Evolutionary conservation across 1,140 invertebrate species (phyloP).

Genomic region (Papilio aristodemus): DNA sequence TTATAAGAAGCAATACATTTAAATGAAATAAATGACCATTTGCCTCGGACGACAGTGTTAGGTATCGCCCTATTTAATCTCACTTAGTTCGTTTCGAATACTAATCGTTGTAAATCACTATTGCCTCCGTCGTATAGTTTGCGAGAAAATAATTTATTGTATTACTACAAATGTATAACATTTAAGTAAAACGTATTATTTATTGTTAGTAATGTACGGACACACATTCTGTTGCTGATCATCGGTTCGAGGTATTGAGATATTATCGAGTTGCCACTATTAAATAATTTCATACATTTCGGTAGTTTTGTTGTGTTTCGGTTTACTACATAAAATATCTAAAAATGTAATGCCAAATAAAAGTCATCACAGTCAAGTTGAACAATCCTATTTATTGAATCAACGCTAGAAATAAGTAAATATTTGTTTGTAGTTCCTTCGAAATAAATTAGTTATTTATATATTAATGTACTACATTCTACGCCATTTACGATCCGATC

Average conservation of each 20-base stretch:
- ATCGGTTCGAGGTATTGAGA: constrained; percentile 3
- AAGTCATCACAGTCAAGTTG: neutral
- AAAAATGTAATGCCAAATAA: constrained; percentile 2
- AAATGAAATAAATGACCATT: no score
- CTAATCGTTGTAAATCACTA: constrained; percentile 28
- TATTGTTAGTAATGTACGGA: constrained; percentile 24
- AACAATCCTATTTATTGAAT: constrained; percentile 24
- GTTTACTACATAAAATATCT: neutral
- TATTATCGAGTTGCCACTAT: neutral
- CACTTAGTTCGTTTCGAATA: constrained; percentile 32
- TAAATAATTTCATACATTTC: constrained; percentile 7
- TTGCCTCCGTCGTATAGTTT: constrained; percentile 14
- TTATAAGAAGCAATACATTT: no score
- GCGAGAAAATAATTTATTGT: constrained; percentile 19
- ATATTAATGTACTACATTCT: constrained; percentile 31
- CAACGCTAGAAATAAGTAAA: constrained; percentile 24
- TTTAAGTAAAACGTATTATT: constrained; percentile 29
- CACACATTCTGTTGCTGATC: constrained; percentile 1
- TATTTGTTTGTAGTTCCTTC: constrained; percentile 19
- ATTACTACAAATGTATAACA: constrained; percentile 26
- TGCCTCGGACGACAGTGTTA: constrained; percentile 17
- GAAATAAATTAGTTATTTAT: constrained; percentile 1
- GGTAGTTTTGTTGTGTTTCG: constrained; percentile 6
- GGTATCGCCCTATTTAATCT: constrained; percentile 13
- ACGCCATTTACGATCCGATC: constrained; percentile 31